Percentiles rank a stretch among this genome's conserved stretches.
phyloP scores from a whole-genome alignment of 2,888 invertebrate species.

The Lasioglossum malachurum region DNA sequence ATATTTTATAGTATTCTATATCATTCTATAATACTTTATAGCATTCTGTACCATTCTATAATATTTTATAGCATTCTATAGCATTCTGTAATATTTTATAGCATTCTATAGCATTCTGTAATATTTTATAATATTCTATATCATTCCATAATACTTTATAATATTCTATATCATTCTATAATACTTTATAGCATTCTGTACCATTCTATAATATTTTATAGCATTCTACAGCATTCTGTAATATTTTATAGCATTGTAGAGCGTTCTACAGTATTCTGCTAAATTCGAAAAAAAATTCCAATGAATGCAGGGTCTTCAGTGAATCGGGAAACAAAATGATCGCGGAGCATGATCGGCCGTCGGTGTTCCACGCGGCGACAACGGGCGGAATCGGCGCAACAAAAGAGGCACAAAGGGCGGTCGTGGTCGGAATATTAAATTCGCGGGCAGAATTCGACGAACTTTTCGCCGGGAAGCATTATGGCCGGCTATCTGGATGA shows the following conservation, averaged over 20 bases:
- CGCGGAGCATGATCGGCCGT: neutral
- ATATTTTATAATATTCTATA: no score
- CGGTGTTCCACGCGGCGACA: neutral
- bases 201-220: no score
- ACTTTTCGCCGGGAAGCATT: conserved; percentile 81
- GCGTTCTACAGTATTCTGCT: neutral
- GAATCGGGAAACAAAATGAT: neutral
- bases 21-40: no score
- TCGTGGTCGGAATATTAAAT: conserved; percentile 84
- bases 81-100: no score
- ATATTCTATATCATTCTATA: no score
- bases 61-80: neutral
- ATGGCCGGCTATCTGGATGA: conserved; percentile 81
- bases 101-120: no score
- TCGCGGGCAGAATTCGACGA: conserved; percentile 80
- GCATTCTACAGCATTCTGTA: no score
- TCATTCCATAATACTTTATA: no score
- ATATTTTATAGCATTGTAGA: neutral
- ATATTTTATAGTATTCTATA: no score
- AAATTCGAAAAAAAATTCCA: neutral
- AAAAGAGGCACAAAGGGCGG: conserved; percentile 52
- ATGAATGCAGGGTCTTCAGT: neutral
- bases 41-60: no score
- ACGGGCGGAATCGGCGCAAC: neutral
- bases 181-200: no score